Percentiles rank a stretch among this genome's conserved stretches.
These are phyloP conservation scores for Pseudochirops cupreus DNA, from an alignment of 2,797 vertebrate genomes.

Conservation along the genomic window DNA sequence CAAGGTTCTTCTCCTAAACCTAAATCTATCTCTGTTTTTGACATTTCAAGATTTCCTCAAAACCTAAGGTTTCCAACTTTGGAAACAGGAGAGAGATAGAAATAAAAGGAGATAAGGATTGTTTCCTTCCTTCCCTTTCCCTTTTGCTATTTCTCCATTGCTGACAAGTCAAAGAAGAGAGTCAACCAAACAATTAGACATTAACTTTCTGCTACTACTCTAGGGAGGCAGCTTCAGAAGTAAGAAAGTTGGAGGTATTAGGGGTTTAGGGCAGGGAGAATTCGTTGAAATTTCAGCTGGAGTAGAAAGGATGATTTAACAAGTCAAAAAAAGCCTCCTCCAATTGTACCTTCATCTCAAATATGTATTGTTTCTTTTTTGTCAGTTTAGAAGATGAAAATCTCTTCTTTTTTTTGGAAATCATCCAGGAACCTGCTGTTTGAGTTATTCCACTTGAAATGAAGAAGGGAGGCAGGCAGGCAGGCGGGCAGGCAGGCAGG, in stretches of 20 bases:
- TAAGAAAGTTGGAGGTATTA: not conserved
- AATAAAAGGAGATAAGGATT: not conserved
- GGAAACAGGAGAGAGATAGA: not conserved
- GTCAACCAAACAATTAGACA: not conserved
- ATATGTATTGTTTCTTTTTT: not conserved
- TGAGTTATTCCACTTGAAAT: not conserved
- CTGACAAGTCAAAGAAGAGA: not conserved
- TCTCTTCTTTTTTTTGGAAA: slow-evolving; percentile 1
- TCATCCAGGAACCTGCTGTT: not conserved
- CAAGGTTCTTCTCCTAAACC: not conserved
- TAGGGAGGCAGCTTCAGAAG: not conserved
- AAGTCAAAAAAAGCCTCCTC: not conserved
- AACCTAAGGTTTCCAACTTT: not conserved
- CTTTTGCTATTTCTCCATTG: not conserved
- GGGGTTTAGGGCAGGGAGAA: not conserved
- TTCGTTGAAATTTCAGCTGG: not conserved
- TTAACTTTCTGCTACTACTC: not conserved
- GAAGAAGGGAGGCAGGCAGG: not conserved
- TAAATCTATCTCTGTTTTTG: not conserved
- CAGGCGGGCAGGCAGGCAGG: not conserved
- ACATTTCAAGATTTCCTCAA: not conserved
- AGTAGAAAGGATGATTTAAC: not conserved
- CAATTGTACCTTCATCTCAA: slow-evolving; percentile 26
- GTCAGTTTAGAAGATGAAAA: not conserved
- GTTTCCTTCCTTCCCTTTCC: not conserved